Conservation (phyloP, 2,797 vertebrate species). For the Urocyon cinereoargenteus region DNA sequence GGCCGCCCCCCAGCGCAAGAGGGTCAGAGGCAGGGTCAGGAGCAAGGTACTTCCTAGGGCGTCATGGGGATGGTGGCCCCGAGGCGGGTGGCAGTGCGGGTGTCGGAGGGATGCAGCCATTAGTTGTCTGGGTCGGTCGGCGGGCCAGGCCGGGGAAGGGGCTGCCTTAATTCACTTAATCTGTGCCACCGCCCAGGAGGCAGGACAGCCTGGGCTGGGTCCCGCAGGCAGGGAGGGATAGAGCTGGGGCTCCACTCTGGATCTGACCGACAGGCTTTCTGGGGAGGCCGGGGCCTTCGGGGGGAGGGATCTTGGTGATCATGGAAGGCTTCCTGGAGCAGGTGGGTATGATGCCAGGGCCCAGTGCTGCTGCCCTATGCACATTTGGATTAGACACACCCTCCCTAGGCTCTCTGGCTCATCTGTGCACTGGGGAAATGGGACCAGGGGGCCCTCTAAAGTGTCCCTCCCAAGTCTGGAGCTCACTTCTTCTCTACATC, state of each 20-base stretch:
- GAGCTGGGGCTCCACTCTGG: neutral
- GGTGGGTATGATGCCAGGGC: neutral
- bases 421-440: neutral
- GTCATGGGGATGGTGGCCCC: too few species aligned
- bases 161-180: neutral
- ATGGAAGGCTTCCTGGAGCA: neutral
- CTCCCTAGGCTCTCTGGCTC: neutral
- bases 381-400: neutral
- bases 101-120: neutral
- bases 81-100: accelerated
- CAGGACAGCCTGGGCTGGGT: neutral
- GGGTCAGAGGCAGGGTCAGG: neutral
- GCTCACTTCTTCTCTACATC: neutral
- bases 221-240: neutral
- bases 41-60: neutral
- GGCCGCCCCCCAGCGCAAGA: accelerated
- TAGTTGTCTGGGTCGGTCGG: neutral
- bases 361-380: neutral
- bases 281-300: neutral
- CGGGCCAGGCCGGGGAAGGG: accelerated
- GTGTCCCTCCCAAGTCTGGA: neutral
- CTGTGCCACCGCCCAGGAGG: neutral
- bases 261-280: neutral
- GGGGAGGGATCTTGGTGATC: neutral
- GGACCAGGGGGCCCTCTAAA: neutral